Conservation (phyloP, 2,888 invertebrate species). For the Drosophila villosipedis region DNA sequence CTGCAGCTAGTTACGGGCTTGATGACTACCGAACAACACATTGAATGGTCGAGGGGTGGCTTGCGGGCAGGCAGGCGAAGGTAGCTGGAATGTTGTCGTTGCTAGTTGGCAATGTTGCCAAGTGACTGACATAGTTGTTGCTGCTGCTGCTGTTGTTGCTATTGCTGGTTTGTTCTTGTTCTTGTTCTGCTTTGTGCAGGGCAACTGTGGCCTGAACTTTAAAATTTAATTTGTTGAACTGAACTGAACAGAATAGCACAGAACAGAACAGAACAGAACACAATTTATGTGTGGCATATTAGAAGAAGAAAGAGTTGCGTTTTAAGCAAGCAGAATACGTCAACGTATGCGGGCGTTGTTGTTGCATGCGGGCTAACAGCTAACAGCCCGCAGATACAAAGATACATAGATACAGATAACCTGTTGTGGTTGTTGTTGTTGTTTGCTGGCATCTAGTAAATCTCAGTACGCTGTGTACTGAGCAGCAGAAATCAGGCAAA, state of each 20-base stretch:
- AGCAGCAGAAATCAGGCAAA: conserved; percentile 64
- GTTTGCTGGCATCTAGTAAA: conserved; percentile 31
- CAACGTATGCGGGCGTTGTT: conserved; percentile 61
- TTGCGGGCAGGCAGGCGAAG: conserved; percentile 35
- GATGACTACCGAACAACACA: conserved; percentile 31
- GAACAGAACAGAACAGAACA: conserved; percentile 37
- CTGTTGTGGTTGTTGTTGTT: conserved; percentile 51
- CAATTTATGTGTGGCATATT: conserved; percentile 74
- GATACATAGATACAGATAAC: conserved; percentile 64
- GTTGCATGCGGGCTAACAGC: conserved; percentile 60
- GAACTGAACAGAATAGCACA: conserved; percentile 41
- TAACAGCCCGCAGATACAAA: conserved; percentile 33
- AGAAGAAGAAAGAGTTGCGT: conserved; percentile 50
- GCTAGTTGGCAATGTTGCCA: conserved; percentile 76
- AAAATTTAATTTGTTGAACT: conserved; percentile 69
- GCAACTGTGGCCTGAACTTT: conserved; percentile 60
- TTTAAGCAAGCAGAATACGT: conserved; percentile 21
- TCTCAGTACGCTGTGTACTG: conserved; percentile 23
- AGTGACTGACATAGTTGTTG: conserved; percentile 78
- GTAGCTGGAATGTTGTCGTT: conserved; percentile 78
- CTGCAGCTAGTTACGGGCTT: conserved; percentile 74
- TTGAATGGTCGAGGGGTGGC: not conserved
- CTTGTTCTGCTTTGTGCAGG: conserved; percentile 46
- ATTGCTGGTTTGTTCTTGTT: conserved; percentile 22
- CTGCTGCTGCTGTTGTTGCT: conserved; percentile 51